Evolutionary conservation across 2,888 invertebrate genomes (phyloP).

Genomic region (Xestia ashworthii): DNA sequence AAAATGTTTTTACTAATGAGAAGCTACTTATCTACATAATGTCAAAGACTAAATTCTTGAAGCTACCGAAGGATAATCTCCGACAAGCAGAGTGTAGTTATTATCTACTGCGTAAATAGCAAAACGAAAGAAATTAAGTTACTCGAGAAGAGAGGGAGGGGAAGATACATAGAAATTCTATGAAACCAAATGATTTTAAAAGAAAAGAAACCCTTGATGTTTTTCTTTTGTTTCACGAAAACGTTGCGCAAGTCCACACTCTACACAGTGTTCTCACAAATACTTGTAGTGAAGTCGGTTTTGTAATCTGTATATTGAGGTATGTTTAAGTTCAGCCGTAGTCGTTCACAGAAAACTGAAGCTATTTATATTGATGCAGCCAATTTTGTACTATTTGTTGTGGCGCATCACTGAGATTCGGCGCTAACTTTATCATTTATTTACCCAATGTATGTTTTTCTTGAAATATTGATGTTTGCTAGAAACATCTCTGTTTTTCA

Average conservation of each 20-base stretch:
- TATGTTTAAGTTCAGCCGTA: constrained; percentile 64
- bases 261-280: constrained; percentile 41
- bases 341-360: constrained; percentile 63
- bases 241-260: constrained; percentile 43
- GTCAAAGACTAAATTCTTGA: no score
- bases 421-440: constrained; percentile 42
- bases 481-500: constrained; percentile 18
- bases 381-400: constrained; percentile 53
- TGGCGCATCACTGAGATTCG: constrained; percentile 38
- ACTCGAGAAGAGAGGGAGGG: background rate
- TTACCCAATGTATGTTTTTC: constrained; percentile 11
- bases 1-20: no score
- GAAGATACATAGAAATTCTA: background rate
- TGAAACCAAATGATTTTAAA: background rate
- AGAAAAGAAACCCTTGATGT: background rate
- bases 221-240: constrained; percentile 6
- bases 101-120: background rate
- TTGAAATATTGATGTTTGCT: constrained; percentile 22
- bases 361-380: constrained; percentile 61
- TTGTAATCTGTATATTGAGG: constrained; percentile 68
- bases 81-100: no score
- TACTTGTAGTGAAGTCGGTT: constrained; percentile 66
- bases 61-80: no score
- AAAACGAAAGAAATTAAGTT: background rate
- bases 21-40: no score